Conservation (phyloP, 2,113 vertebrate genomes). For the Myxocyprinus asiaticus region DNA sequence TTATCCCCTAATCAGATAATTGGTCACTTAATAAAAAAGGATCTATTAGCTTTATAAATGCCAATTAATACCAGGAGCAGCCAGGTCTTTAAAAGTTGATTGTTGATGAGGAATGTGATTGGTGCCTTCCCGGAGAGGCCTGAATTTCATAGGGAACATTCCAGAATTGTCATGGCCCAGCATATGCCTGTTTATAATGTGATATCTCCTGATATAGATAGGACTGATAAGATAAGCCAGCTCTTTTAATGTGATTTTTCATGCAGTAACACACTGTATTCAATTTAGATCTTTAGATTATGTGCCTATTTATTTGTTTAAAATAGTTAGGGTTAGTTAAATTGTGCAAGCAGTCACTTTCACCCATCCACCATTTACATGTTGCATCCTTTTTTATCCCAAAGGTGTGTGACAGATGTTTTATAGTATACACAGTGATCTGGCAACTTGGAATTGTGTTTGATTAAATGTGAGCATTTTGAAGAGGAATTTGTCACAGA, state of each 20-base stretch:
- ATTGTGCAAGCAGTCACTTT: neutral
- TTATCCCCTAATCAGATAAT: slow-evolving; percentile 69
- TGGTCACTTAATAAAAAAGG: slow-evolving; percentile 67
- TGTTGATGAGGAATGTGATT: slow-evolving; percentile 43
- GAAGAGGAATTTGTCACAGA: slow-evolving; percentile 20
- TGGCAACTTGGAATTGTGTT: slow-evolving; percentile 13
- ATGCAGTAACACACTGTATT: slow-evolving; percentile 70
- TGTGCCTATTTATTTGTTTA: slow-evolving; percentile 66
- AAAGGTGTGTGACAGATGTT: slow-evolving; percentile 34
- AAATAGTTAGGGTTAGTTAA: slow-evolving; percentile 21
- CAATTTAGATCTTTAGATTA: slow-evolving; percentile 79
- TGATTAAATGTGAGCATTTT: slow-evolving; percentile 27
- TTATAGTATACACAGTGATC: slow-evolving; percentile 52
- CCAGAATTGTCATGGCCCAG: slow-evolving; percentile 50
- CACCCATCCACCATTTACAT: neutral
- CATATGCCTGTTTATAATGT: slow-evolving; percentile 66
- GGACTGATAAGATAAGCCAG: slow-evolving; percentile 68
- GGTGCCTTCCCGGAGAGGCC: slow-evolving; percentile 39
- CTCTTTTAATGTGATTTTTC: slow-evolving; percentile 73
- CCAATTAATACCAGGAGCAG: slow-evolving; percentile 63
- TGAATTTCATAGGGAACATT: slow-evolving; percentile 48
- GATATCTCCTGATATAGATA: slow-evolving; percentile 60
- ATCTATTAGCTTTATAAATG: slow-evolving; percentile 67
- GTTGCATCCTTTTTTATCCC: too few species aligned
- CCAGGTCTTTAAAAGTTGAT: slow-evolving; percentile 57